Base-by-base conservation (phyloP, 2,888 invertebrate species). In the Bugula neritina region DNA sequence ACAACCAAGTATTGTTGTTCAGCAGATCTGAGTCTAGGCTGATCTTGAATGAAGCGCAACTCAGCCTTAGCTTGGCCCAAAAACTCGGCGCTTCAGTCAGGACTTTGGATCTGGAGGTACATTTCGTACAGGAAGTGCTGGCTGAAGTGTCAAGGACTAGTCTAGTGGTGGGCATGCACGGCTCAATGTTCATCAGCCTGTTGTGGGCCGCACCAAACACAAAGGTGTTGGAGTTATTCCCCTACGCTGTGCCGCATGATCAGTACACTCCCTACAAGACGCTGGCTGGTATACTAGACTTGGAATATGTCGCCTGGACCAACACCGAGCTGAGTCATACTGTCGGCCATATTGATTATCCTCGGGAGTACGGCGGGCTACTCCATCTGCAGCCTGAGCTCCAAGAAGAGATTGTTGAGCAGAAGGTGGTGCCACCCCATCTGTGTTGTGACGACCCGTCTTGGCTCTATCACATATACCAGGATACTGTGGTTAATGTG, bases 401-500 rank as follows among this genome's bases (percentile, higher is more conserved):
- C 71, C 84, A 83, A 76, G 69, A 75, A 35, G 63, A 74, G 52
- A 85, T 86, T 52, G 25, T 76, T 71, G 69, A 73, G 23, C 77
- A 80, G 43, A 76, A 75, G 10, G 78, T 79, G 54, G 84, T 86
- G 21, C 82, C 82, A 3, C 77, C 78, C 13, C 86, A 86, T 73
- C 74, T 84, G 71, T 87, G 87, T 75, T 87, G 87, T 75, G 77
- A 82, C 55, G 81, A 87, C 76, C 84, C 86, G 1, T 81, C 80
- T 1, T 87, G 86, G 84, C 77, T 87, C 55, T 87, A 81, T 76
- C 80, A 85, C 72, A 86, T 86, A 75, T 87, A 85, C 77, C 87
- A 87, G 77, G 87, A 87, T 75, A 87, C 86, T 1, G 54, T 77
- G 21, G 84, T 87, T 0, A 83, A 85, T 74, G 74, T 78, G 35